These are phyloP conservation scores for Formica aserva DNA, from an alignment of 2,888 invertebrate genomes.

Conservation along the genomic window DNA sequence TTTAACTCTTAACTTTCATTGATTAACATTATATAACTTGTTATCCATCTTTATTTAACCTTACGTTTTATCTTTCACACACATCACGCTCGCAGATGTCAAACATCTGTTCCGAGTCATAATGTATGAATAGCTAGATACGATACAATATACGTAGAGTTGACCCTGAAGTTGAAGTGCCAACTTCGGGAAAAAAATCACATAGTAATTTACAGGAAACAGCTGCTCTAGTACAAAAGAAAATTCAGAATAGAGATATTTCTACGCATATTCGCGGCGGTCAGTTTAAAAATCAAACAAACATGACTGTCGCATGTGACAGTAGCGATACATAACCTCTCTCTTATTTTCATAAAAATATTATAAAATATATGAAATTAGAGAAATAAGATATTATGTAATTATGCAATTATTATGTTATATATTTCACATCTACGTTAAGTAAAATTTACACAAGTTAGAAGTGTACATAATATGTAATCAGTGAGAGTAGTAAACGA, in stretches of 20 bases:
- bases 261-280: neutral
- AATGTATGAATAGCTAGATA: neutral
- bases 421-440: neutral
- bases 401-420: neutral
- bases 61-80: neutral
- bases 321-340: neutral
- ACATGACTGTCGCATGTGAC: neutral
- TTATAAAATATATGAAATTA: neutral
- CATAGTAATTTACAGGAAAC: neutral
- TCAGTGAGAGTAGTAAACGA: neutral
- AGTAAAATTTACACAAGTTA: neutral
- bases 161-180: no score
- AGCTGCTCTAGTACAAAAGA: neutral
- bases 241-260: neutral
- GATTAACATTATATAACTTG: neutral
- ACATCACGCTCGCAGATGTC: slow-evolving; percentile 2
- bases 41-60: neutral
- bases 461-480: neutral
- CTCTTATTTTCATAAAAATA: neutral
- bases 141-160: no score
- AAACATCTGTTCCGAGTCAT: neutral
- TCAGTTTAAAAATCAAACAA: neutral
- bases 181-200: no score
- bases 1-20: neutral
- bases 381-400: neutral